Conservation (phyloP, 1,140 invertebrate species). For the Hypsibius dujardini region DNA sequence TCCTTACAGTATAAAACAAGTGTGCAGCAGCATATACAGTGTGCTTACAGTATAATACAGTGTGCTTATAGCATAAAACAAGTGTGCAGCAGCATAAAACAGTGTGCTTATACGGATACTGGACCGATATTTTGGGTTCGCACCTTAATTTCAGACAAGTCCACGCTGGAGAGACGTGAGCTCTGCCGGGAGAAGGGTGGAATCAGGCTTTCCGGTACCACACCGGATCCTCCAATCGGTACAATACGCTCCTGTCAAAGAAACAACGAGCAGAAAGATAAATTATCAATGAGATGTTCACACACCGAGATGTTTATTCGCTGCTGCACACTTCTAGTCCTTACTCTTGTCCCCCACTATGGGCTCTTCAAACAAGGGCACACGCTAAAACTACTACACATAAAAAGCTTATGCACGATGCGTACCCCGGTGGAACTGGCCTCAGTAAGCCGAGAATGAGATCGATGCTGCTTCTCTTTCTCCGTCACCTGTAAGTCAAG, state of each 20-base stretch:
- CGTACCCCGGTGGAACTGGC: slow-evolving; percentile 3
- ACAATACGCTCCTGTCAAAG: slow-evolving; percentile 3
- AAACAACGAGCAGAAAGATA: background rate
- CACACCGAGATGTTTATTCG: no score
- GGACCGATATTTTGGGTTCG: no score
- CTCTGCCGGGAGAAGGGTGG: background rate
- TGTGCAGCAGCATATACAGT: no score
- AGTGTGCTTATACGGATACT: no score
- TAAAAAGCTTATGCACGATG: background rate
- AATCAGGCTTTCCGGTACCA: background rate
- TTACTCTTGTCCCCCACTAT: no score
- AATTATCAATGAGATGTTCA: no score
- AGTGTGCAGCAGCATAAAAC: no score
- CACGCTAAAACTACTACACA: background rate
- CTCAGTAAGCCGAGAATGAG: background rate
- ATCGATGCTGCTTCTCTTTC: background rate
- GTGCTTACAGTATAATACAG: no score
- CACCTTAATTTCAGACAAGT: slow-evolving; percentile 12
- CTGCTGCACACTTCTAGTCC: no score
- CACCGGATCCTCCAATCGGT: background rate
- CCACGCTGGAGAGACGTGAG: background rate
- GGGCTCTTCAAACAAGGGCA: no score
- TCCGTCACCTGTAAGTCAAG: background rate
- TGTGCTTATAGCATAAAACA: no score
- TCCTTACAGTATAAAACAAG: no score